phyloP scores from a whole-genome alignment of 1,140 invertebrate species.

The Penaeus japonicus region DNA sequence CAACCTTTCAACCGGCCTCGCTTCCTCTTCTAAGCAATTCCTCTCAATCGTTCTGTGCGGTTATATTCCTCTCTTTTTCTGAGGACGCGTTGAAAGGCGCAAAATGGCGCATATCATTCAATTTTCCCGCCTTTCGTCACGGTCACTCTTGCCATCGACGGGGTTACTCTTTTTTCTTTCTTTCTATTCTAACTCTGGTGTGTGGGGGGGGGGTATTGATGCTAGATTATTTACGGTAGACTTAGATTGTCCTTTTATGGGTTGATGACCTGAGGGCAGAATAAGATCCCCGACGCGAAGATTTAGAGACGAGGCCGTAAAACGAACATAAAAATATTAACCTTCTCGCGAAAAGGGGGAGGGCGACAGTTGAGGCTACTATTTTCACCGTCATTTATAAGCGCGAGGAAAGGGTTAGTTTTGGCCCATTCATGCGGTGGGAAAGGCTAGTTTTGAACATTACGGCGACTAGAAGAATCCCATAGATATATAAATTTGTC shows the following conservation, averaged over 20 bases:
- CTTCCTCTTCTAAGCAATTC: not conserved
- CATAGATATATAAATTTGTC: no score
- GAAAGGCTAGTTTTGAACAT: not conserved
- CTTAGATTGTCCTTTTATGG: slow-evolving; percentile 16
- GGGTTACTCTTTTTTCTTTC: not conserved
- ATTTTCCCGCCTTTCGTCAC: slow-evolving; percentile 37
- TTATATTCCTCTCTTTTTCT: not conserved
- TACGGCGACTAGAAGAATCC: no score
- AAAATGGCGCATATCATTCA: slow-evolving; percentile 29
- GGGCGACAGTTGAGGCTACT: slow-evolving; percentile 30
- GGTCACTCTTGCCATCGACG: slow-evolving; percentile 25
- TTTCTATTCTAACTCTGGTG: no score
- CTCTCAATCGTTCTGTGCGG: not conserved
- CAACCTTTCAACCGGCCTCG: not conserved
- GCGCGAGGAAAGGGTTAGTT: not conserved
- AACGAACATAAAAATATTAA: slow-evolving; percentile 23
- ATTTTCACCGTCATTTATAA: not conserved
- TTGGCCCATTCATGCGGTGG: not conserved
- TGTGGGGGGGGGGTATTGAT: not conserved
- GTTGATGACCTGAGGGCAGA: slow-evolving; percentile 27
- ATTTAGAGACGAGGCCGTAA: slow-evolving; percentile 4
- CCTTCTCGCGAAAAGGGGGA: not conserved
- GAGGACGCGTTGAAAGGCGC: not conserved
- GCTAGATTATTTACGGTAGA: slow-evolving; percentile 12
- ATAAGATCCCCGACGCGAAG: not conserved